These are phyloP conservation scores for Litoditis marina DNA, from an alignment of 2,888 invertebrate species.

Conservation along the genomic window DNA sequence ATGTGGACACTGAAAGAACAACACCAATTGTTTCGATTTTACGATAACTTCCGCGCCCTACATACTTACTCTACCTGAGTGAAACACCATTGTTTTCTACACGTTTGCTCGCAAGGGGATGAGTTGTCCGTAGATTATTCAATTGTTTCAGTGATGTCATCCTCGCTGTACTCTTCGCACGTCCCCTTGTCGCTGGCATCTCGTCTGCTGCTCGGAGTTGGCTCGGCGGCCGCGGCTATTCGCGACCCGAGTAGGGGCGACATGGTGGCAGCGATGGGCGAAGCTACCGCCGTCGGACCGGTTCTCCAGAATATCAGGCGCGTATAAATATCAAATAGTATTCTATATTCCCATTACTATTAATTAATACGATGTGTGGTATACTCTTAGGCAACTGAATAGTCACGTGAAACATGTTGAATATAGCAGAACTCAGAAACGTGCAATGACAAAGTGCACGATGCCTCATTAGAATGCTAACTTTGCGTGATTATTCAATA, in stretches of 20 bases:
- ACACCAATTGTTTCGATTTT: no score
- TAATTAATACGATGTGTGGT: no score
- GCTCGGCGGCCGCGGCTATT: slow-evolving; percentile 38
- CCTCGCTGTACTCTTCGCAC: slow-evolving; percentile 38
- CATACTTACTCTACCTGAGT: no score
- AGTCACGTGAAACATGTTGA: no score
- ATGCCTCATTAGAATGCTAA: no score
- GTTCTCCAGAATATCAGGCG: slow-evolving; percentile 48
- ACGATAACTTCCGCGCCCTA: no score
- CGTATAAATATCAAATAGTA: neutral
- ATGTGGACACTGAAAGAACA: no score
- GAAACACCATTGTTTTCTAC: neutral
- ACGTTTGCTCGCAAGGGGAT: neutral
- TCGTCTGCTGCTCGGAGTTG: slow-evolving; percentile 31
- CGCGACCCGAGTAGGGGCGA: slow-evolving; percentile 64
- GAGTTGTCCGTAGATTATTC: neutral
- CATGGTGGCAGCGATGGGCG: slow-evolving; percentile 90
- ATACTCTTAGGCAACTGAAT: no score
- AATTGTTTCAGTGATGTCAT: slow-evolving; percentile 5
- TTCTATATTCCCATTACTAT: no score
- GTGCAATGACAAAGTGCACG: no score
- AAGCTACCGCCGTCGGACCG: slow-evolving; percentile 78
- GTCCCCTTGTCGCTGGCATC: slow-evolving; percentile 39
- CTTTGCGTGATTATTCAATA: no score
- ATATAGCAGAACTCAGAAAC: no score